Conservation (phyloP, 2,113 vertebrate genomes). For the Dendropsophus ebraccatus region DNA sequence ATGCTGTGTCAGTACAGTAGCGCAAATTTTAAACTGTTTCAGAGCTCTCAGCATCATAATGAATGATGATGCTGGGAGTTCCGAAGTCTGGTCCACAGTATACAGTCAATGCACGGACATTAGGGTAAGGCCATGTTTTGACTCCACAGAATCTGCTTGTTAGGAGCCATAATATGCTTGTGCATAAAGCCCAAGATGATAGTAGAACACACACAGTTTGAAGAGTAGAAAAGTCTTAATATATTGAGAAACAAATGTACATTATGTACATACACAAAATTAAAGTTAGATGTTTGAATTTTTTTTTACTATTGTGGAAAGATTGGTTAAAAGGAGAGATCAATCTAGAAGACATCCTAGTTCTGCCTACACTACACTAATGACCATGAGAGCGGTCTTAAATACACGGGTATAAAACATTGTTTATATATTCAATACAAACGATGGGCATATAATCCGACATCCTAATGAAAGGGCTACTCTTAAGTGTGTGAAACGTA, state of each 20-base stretch:
- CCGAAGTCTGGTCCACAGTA: too few species aligned
- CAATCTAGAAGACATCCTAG: background rate
- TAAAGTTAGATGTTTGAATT: background rate
- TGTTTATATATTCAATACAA: background rate
- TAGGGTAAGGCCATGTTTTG: too few species aligned
- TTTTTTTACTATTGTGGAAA: background rate
- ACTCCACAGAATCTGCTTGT: background rate
- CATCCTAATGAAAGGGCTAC: background rate
- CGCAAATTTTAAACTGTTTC: too few species aligned
- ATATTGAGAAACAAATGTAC: too few species aligned
- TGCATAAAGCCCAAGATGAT: background rate
- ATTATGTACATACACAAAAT: background rate
- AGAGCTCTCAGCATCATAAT: too few species aligned
- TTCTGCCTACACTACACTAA: background rate
- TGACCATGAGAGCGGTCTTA: background rate
- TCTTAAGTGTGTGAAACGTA: background rate
- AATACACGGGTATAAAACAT: background rate
- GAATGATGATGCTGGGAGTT: too few species aligned
- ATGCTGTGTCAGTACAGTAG: too few species aligned
- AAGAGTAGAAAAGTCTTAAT: background rate
- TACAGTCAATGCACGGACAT: too few species aligned
- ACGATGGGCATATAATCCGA: background rate
- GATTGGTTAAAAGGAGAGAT: background rate
- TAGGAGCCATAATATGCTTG: background rate
- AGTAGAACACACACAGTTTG: background rate